Percentiles rank a stretch among this genome's conserved stretches.
Conservation (phyloP, 1,140 invertebrate species). For the Leptinotarsa texana region DNA sequence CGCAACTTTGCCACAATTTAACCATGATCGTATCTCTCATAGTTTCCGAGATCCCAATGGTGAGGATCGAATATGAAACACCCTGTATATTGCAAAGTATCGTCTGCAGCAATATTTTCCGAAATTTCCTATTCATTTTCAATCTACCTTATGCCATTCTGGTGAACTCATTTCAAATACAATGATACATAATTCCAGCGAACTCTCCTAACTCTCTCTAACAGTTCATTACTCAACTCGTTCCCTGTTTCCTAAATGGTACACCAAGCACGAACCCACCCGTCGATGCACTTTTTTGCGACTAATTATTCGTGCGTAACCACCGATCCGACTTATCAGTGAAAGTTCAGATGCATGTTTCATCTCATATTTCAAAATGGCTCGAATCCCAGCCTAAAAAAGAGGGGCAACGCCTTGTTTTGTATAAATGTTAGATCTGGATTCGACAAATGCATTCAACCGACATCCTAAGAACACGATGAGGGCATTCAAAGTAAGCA, state of each 20-base stretch:
- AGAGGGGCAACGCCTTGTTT: slow-evolving; percentile 26
- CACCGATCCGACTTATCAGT: slow-evolving; percentile 4
- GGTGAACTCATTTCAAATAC: too few relatives aligned
- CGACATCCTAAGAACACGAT: slow-evolving; percentile 11
- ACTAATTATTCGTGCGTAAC: slow-evolving; percentile 2
- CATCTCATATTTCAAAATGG: slow-evolving; percentile 21
- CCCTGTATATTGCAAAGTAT: too few relatives aligned
- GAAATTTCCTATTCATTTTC: too few relatives aligned
- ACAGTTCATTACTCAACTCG: not conserved
- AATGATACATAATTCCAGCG: too few relatives aligned
- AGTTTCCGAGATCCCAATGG: too few relatives aligned
- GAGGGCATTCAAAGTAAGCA: slow-evolving; percentile 21
- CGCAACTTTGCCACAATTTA: too few relatives aligned
- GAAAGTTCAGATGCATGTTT: slow-evolving; percentile 18
- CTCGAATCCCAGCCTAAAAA: slow-evolving; percentile 8
- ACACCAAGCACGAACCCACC: not conserved
- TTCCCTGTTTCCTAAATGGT: not conserved
- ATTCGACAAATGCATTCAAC: slow-evolving; percentile 18
- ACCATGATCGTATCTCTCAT: too few relatives aligned
- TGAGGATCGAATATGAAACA: too few relatives aligned
- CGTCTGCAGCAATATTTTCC: too few relatives aligned
- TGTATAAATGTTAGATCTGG: slow-evolving; percentile 21
- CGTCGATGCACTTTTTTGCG: not conserved
- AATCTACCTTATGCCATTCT: too few relatives aligned
- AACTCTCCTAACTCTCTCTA: not conserved